A percentile compares a stretch with the other conserved stretches of the same genome.
These are phyloP conservation scores for Dasypogon diadema DNA, from an alignment of 2,888 invertebrate genomes.

Conservation along the genomic window DNA sequence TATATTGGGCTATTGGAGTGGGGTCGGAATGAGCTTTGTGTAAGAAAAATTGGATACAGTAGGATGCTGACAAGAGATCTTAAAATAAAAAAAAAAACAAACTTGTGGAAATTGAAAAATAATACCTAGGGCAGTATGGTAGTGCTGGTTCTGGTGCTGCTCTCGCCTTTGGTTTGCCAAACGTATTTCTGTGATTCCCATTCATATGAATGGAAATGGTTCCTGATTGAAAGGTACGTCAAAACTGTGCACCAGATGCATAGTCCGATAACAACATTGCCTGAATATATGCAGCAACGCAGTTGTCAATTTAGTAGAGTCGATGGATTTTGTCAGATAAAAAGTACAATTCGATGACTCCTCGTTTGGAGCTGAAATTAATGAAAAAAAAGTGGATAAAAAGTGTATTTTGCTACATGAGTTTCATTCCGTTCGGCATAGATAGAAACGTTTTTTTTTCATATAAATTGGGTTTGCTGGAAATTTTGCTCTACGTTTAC, in stretches of 20 bases:
- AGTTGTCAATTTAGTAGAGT: constrained; percentile 10
- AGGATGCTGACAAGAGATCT: constrained; percentile 14
- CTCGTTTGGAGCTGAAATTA: too few relatives aligned
- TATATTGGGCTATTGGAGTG: not conserved
- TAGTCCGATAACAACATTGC: not conserved
- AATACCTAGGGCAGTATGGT: constrained; percentile 28
- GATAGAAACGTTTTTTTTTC: too few relatives aligned
- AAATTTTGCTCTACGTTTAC: too few relatives aligned
- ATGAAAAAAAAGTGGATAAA: too few relatives aligned
- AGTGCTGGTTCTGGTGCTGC: not conserved
- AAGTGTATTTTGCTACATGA: too few relatives aligned
- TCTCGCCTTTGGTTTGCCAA: not conserved
- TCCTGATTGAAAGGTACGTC: constrained; percentile 29
- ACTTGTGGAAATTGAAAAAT: constrained; percentile 32
- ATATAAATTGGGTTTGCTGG: too few relatives aligned
- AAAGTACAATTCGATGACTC: not conserved
- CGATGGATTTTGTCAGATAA: constrained; percentile 6
- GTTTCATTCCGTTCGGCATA: too few relatives aligned
- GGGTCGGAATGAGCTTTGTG: not conserved
- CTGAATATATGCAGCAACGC: not conserved
- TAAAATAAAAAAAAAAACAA: constrained; percentile 33
- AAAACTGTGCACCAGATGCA: constrained; percentile 5
- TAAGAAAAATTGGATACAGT: constrained; percentile 33
- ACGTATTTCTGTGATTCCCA: not conserved
- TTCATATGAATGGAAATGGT: not conserved